Conservation (phyloP, 2,113 vertebrate species). For the Daubentonia madagascariensis region DNA sequence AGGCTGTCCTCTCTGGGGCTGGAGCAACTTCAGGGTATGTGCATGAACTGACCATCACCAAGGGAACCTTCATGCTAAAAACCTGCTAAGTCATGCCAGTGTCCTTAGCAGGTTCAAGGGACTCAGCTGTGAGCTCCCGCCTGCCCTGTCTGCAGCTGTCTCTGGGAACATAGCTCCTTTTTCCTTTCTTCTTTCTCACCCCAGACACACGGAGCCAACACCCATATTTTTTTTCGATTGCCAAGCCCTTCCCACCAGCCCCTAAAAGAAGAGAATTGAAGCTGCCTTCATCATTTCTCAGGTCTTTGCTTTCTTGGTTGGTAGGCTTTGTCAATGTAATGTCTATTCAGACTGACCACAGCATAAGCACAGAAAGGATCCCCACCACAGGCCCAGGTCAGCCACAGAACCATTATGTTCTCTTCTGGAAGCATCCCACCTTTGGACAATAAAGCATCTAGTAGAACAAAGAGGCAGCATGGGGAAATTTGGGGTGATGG, state of each 20-base stretch:
- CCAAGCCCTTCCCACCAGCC: background rate
- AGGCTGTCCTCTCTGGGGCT: background rate
- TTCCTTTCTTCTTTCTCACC: background rate
- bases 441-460: background rate
- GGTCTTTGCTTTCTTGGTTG: background rate
- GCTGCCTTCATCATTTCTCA: background rate
- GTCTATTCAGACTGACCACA: background rate
- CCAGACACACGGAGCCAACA: background rate
- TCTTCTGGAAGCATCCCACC: background rate
- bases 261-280: background rate
- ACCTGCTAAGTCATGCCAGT: background rate
- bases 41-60: background rate
- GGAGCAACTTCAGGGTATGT: background rate
- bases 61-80: background rate
- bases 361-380: background rate
- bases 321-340: background rate
- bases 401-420: background rate
- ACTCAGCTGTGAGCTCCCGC: no score
- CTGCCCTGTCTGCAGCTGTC: no score
- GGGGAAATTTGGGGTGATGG: background rate
- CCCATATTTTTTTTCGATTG: background rate
- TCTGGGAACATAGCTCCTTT: background rate
- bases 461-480: background rate
- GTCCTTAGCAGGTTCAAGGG: background rate
- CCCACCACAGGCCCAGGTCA: background rate